Conservation (phyloP, 2,888 invertebrate species). For the Folsomia candida region DNA sequence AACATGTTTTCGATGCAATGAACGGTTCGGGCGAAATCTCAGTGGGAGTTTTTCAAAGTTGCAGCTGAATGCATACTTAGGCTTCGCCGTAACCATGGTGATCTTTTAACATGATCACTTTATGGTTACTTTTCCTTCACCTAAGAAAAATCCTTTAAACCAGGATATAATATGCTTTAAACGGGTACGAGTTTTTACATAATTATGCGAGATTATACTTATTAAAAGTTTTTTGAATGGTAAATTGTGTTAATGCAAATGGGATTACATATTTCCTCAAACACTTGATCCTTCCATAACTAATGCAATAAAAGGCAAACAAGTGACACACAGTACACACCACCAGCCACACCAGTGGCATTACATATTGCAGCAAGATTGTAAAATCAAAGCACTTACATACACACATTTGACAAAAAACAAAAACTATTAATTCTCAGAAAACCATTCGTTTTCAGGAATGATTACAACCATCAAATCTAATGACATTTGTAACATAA, state of each 20-base stretch:
- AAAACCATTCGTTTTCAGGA: background rate
- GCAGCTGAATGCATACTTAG: no score
- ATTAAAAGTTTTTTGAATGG: background rate
- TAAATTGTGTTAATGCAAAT: background rate
- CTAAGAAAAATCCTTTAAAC: no score
- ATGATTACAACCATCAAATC: no score
- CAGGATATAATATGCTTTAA: no score
- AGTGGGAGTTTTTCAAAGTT: no score
- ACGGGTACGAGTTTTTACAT: no score
- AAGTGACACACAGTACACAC: background rate
- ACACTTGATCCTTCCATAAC: background rate
- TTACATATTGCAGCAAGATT: background rate
- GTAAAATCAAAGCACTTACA: background rate
- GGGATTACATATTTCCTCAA: background rate
- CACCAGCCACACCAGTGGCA: background rate
- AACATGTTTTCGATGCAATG: no score
- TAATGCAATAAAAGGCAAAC: background rate
- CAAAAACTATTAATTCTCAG: background rate
- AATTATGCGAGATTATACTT: background rate
- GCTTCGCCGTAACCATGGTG: no score
- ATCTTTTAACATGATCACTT: no score
- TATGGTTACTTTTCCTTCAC: no score
- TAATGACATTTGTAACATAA: background rate
- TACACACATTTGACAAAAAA: no score
- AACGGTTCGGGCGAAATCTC: no score